A percentile compares a stretch with the other conserved stretches of the same genome.
Evolutionary conservation across 2,113 vertebrate species (phyloP).

Genomic region (Galemys pyrenaicus): DNA sequence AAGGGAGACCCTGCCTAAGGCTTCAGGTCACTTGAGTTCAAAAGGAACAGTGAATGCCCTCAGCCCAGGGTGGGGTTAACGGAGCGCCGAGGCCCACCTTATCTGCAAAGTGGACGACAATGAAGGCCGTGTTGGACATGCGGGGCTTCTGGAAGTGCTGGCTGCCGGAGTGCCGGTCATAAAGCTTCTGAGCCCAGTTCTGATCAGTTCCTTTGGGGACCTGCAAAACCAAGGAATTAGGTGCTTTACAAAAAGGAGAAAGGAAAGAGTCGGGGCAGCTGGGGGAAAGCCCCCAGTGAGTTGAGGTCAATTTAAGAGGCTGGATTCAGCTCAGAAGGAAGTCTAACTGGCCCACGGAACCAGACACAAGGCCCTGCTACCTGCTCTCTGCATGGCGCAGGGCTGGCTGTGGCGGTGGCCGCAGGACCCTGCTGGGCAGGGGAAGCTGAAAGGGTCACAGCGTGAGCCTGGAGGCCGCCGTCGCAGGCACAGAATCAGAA

Average conservation of each 20-base stretch:
- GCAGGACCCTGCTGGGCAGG: rapidly evolving
- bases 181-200: slow-evolving; percentile 95
- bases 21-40: neutral
- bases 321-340: neutral
- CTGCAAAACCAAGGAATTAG: slow-evolving; percentile 76
- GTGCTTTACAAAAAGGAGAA: neutral
- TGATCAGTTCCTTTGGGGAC: slow-evolving; percentile 94
- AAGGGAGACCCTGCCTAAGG: neutral
- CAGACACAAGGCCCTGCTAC: neutral
- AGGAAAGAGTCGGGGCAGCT: neutral
- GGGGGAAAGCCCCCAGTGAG: neutral
- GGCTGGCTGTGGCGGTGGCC: rapidly evolving
- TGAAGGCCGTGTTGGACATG: slow-evolving; percentile 94
- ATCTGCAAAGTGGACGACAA: slow-evolving; percentile 93
- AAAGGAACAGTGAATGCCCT: neutral
- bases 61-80: neutral
- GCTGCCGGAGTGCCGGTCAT: slow-evolving; percentile 86
- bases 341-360: neutral
- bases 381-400: rapidly evolving
- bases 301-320: neutral
- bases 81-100: slow-evolving; percentile 82
- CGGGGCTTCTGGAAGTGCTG: slow-evolving; percentile 94
- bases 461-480: neutral
- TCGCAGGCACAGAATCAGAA: neutral
- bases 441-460: neutral